A percentile compares a stretch with the other conserved stretches of the same genome.
Conservation (phyloP, 2,888 invertebrate genomes). For the Acleris laterana region DNA sequence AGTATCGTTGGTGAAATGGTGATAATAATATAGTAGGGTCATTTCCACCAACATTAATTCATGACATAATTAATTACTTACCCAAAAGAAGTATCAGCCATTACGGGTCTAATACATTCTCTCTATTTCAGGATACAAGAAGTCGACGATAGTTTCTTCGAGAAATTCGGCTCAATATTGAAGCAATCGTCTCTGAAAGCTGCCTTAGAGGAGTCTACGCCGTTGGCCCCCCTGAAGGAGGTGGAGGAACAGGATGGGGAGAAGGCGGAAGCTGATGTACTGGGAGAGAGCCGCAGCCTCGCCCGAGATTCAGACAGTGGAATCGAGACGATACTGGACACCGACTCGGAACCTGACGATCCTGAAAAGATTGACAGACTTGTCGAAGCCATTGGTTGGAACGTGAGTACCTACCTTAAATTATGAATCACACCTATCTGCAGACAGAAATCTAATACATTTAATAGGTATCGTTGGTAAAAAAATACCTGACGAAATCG, state of each 20-base stretch:
- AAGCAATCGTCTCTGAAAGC: constrained; percentile 86
- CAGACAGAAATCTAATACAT: too few species aligned
- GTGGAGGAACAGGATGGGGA: constrained; percentile 74
- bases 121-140: constrained; percentile 88
- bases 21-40: too few species aligned
- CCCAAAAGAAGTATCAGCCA: too few species aligned
- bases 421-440: too few species aligned
- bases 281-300: constrained; percentile 65
- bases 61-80: too few species aligned
- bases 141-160: constrained; percentile 93
- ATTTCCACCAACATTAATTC: too few species aligned
- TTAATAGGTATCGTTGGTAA: too few species aligned
- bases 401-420: constrained; percentile 86
- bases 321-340: constrained; percentile 84
- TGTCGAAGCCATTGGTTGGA: constrained; percentile 88
- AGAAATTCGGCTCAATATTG: constrained; percentile 90
- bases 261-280: constrained; percentile 63
- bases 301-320: constrained; percentile 79
- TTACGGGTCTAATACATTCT: not conserved
- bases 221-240: constrained; percentile 80
- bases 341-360: constrained; percentile 88
- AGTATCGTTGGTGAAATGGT: too few species aligned
- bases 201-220: constrained; percentile 82
- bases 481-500: too few species aligned
- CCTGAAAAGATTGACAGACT: constrained; percentile 86